Base-by-base conservation (phyloP, 2,113 vertebrate species). In the Mastomys natalensis region DNA sequence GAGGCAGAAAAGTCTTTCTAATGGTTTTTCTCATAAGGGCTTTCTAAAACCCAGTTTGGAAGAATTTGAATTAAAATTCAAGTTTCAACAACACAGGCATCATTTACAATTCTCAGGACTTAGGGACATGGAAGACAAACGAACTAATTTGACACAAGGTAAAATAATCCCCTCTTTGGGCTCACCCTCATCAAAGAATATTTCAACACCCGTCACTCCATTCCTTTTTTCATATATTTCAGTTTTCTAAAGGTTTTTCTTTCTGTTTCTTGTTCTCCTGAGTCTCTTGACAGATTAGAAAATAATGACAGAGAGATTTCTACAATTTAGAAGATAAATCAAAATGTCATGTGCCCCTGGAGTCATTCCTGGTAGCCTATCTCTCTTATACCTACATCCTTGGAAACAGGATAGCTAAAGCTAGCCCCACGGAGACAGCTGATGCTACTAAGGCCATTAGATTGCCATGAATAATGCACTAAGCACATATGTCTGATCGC, bases 241-340 rank as follows among this genome's bases (percentile, higher is more conserved):
- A 84, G 19, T 92, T 87, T 94, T 80, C 74, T 95, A 58, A 93
- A 96, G 26, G 48, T 22, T 95, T 91, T 93, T 29, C 78, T 86
- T 94, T 93, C 74, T 74, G n/a, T 93, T 82, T 76, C 21, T 9
- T 22, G 29, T 6, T 82, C 40, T 80, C 16, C n/a, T 48, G 4
- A 58, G 45, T 22, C 17, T 76, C 88, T 88, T 48, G 45, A 70
- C n/a, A 93, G 53, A 88, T 81, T 66, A 95, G 51, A 40, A 95
- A 90, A 43, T 1, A 7, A 85, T 85, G 60, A 89, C 7, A 45
- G 40, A 92, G 53, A 29, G 85, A 81, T 26, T 73, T 84, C 40
- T 80, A 87, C 31, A 91, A 94, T 78, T 95, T 87, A 85, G 87
- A 91, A 48, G 90, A 64, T 92, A 68, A 90, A 93, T 94, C 73